Evolutionary conservation across 2,797 vertebrate genomes (phyloP).

Genomic region (Limosa lapponica): DNA sequence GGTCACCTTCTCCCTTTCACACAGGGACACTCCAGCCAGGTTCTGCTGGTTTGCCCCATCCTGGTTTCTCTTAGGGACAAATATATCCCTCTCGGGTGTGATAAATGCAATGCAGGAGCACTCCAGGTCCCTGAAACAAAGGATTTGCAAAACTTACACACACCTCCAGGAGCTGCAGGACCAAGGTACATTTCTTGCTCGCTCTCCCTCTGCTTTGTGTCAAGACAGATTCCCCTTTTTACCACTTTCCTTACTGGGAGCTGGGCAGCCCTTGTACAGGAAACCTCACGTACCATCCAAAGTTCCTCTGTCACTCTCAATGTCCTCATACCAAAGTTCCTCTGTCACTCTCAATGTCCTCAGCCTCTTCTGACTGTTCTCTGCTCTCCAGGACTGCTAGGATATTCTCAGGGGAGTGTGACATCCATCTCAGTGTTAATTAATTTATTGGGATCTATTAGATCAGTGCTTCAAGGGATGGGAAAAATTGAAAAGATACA

Average conservation of each 20-base stretch:
- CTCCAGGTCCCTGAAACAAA: not conserved
- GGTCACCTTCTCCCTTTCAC: not conserved
- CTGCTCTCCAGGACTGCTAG: not conserved
- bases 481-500: not conserved
- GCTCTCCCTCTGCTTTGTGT: not conserved
- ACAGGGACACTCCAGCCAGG: not conserved
- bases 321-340: not conserved
- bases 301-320: not conserved
- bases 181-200: not conserved
- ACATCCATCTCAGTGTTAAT: not conserved
- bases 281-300: accelerated
- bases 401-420: not conserved
- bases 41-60: not conserved
- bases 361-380: not conserved
- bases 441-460: not conserved
- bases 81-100: not conserved
- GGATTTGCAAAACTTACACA: not conserved
- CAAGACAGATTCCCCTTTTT: not conserved
- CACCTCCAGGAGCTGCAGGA: not conserved
- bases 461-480: not conserved
- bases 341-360: not conserved
- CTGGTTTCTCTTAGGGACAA: not conserved
- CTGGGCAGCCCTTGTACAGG: not conserved
- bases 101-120: not conserved
- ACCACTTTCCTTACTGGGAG: not conserved